phyloP scores from a whole-genome alignment of 2,888 invertebrate genomes.

The Rhabditophanes sp. region DNA sequence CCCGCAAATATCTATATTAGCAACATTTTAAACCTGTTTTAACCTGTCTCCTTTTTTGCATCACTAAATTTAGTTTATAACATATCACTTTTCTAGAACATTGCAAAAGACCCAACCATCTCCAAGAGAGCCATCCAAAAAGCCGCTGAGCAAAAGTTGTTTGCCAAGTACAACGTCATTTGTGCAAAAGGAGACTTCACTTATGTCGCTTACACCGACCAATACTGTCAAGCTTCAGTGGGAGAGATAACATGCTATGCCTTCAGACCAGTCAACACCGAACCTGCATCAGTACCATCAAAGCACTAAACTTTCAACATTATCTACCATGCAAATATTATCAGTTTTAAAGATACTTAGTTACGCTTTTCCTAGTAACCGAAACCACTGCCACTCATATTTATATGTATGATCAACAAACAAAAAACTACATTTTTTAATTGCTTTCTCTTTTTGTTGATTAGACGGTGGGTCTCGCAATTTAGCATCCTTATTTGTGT shows the following conservation, averaged over 20 bases:
- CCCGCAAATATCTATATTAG: background rate
- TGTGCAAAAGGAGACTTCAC: constrained; percentile 39
- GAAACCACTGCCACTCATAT: too few species aligned
- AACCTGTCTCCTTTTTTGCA: background rate
- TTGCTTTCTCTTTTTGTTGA: too few species aligned
- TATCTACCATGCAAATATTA: too few species aligned
- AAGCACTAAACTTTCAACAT: too few species aligned
- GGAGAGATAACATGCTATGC: constrained; percentile 41
- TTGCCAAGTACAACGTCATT: constrained; percentile 35
- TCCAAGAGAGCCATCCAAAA: constrained; percentile 41
- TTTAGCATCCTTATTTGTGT: too few species aligned
- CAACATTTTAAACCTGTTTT: background rate
- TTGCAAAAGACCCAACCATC: constrained; percentile 28
- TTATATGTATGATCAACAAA: too few species aligned
- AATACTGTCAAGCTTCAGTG: constrained; percentile 26
- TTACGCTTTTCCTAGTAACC: too few species aligned
- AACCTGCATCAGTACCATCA: too few species aligned
- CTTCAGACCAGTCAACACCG: constrained; percentile 33
- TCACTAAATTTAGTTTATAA: background rate
- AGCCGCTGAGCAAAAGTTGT: constrained; percentile 37
- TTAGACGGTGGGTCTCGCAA: too few species aligned
- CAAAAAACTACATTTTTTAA: too few species aligned
- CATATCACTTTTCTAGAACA: constrained; percentile 25
- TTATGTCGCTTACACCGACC: constrained; percentile 38
- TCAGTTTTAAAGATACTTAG: too few species aligned